Base-by-base conservation (phyloP, 1,140 invertebrate species). In the Ganaspis sp. region DNA sequence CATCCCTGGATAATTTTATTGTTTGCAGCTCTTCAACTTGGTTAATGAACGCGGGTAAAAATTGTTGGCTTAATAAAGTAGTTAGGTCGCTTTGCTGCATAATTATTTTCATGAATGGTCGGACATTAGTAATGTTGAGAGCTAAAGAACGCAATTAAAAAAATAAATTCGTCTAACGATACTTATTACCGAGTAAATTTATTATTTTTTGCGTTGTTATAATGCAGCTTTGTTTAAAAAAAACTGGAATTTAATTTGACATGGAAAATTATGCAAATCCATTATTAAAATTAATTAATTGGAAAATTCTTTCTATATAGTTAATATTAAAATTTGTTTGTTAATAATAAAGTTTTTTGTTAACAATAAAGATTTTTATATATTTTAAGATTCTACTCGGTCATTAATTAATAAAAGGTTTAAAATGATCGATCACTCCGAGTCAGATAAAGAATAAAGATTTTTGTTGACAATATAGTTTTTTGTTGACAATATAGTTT, bases 1-100 rank as follows among this genome's bases (percentile, higher is more conserved):
- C 40, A 29, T 74, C 75, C 58, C 58, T 64, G 26, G 26, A 29
- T 64, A 64, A 64, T 64, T 64, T 64, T 64, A 64, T 64, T 64
- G 58, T 64, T 64, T 64, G 58, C 58, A n/a, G 23, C 58, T 29
- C 58, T 4, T 64, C 58, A n/a, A 29, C 9, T 64, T 64, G 58
- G 58, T 64, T 34, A 64, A 64, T 64, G 26, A 64, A 64, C 23
- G 58, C 58, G 21, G 12, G 58, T 64, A 29, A n/a, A 64, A 64
- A 64, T 64, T 64, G 58, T 64, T 64, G 58, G 58, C 58, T 34
- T 64, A 64, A 64, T 64, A 64, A 64, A 34, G 58, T 29, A 64
- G 58, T 64, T 64, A 29, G 23, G 5, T 64, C 26, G 58, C 58
- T 64, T 64, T n/a, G 23, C 23, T 3, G 58, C 12, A 26, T 64